Conservation (phyloP, 2,797 vertebrate species). For the Nannoperca australis region DNA sequence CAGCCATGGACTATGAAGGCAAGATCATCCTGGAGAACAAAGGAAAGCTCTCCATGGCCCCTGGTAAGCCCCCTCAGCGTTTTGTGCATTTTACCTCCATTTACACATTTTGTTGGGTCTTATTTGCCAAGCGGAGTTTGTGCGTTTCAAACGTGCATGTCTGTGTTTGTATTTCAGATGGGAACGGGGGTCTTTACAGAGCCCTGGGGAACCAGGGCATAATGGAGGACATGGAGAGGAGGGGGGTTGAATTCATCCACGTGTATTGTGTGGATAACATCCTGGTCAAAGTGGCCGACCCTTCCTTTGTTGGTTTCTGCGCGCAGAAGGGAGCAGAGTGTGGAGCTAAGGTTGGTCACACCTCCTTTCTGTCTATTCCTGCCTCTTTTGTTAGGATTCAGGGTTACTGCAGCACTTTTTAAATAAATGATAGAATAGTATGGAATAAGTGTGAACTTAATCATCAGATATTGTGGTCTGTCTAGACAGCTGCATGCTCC, state of each 20-base stretch:
- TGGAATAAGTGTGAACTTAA: not conserved
- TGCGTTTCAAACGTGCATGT: not conserved
- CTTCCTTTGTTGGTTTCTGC: conserved; percentile 95
- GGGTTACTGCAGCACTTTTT: not conserved
- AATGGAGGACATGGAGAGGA: conserved; percentile 90
- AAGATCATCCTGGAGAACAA: conserved; percentile 95
- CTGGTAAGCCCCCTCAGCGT: conserved; percentile 83
- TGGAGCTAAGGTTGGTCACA: conserved; percentile 92
- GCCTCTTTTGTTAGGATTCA: not conserved
- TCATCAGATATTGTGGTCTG: not conserved
- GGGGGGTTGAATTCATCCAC: conserved; percentile 89
- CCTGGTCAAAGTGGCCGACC: conserved; percentile 97
- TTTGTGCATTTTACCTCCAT: not conserved
- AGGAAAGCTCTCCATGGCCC: conserved; percentile 94
- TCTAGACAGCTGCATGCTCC: conserved; percentile 12
- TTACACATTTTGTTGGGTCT: not conserved
- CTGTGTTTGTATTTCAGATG: conserved; percentile 85
- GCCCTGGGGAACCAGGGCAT: conserved; percentile 90
- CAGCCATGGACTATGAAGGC: conserved; percentile 93
- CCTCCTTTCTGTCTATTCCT: not conserved
- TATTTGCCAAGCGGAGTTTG: not conserved
- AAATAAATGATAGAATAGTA: not conserved
- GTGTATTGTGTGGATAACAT: conserved; percentile 99
- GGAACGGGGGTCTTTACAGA: conserved; percentile 96
- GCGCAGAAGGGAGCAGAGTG: conserved; percentile 94